Evolutionary conservation across 2,113 vertebrate species (phyloP).

Genomic region (Strix aluco): DNA sequence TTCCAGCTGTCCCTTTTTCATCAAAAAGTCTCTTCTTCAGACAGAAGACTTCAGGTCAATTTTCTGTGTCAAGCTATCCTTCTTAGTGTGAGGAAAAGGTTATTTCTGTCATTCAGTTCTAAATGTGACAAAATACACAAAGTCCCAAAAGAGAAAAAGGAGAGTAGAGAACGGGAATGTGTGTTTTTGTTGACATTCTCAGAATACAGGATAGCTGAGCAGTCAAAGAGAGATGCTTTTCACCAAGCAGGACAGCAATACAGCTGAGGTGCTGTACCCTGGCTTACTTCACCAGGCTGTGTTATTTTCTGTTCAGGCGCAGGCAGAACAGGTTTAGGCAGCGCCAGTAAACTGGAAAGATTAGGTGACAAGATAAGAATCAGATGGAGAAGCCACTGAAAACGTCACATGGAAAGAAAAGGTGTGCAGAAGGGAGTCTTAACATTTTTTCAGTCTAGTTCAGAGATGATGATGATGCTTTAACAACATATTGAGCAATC

Average conservation of each 20-base stretch:
- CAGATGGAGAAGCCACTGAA: neutral
- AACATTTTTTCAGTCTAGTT: neutral
- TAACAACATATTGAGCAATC: neutral
- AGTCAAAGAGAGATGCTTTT: neutral
- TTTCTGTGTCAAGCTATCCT: constrained; percentile 47
- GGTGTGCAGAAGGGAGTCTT: neutral
- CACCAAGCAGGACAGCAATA: neutral
- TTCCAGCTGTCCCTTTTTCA: neutral
- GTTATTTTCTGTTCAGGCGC: neutral
- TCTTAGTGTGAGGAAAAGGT: constrained; percentile 56
- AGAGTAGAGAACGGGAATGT: neutral
- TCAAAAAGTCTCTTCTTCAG: neutral
- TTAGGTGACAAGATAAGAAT: neutral
- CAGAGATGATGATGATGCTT: neutral
- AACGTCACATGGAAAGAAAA: neutral
- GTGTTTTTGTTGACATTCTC: constrained; percentile 31
- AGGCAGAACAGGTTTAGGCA: neutral
- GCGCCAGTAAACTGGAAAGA: neutral
- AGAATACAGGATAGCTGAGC: neutral
- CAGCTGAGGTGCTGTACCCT: neutral
- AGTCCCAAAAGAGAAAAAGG: constrained; percentile 38
- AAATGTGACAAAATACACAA: constrained; percentile 45
- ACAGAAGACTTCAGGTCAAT: constrained; percentile 22
- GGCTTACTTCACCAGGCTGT: neutral
- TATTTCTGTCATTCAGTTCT: constrained; percentile 55